phyloP scores from a whole-genome alignment of 2,888 invertebrate species.

The Brassicogethes aeneus region DNA sequence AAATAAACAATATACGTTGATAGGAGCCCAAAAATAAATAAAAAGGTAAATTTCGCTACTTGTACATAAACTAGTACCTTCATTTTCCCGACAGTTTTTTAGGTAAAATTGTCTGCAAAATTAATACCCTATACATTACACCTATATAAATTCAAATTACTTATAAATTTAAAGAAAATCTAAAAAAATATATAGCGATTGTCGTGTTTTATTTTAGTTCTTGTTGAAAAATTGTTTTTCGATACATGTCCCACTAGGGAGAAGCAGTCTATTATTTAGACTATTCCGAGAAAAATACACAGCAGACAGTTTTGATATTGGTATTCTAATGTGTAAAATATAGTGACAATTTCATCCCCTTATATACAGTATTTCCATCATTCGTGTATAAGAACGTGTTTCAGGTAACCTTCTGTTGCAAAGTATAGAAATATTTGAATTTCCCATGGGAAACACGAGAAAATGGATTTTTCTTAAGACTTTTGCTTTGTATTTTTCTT shows the following conservation, averaged over 20 bases:
- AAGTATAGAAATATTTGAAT: conserved; percentile 37
- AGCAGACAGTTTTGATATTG: conserved; percentile 33
- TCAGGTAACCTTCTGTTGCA: conserved; percentile 32
- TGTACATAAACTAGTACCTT: too few relatives aligned
- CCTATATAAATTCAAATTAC: too few relatives aligned
- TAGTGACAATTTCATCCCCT: conserved; percentile 35
- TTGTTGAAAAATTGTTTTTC: conserved; percentile 22
- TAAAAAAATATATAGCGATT: not conserved
- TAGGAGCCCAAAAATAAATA: too few relatives aligned
- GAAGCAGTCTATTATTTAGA: conserved; percentile 29
- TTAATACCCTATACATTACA: too few relatives aligned
- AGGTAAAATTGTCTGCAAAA: too few relatives aligned
- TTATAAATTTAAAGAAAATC: too few relatives aligned
- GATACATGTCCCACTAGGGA: conserved; percentile 23
- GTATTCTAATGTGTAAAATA: conserved; percentile 36
- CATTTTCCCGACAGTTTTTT: too few relatives aligned
- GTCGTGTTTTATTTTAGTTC: conserved; percentile 17
- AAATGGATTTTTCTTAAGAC: conserved; percentile 33
- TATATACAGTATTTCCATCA: conserved; percentile 33
- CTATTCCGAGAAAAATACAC: conserved; percentile 24
- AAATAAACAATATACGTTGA: too few relatives aligned
- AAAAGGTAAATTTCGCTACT: too few relatives aligned
- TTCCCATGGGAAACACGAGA: conserved; percentile 33
- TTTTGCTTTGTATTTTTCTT: conserved; percentile 24
- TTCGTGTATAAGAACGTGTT: conserved; percentile 24